These are phyloP conservation scores for Clitarchus hookeri DNA, from an alignment of 2,888 invertebrate genomes.

Conservation along the genomic window DNA sequence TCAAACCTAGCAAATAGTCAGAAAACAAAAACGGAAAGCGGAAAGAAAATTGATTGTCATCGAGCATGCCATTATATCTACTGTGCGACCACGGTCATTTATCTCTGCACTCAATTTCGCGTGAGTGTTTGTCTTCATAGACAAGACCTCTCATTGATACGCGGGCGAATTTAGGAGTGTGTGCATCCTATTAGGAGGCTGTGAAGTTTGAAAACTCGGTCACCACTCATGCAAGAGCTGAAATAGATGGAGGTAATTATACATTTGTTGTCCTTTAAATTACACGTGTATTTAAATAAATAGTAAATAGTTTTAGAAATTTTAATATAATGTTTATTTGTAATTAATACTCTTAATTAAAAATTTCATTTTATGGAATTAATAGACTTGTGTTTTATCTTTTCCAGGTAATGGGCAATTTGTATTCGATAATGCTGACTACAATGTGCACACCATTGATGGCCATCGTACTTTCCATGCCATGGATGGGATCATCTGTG, in stretches of 20 bases:
- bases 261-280: too few relatives aligned
- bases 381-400: too few relatives aligned
- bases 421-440: not conserved
- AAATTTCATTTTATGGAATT: too few relatives aligned
- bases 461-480: not conserved
- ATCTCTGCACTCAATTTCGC: not conserved
- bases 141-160: not conserved
- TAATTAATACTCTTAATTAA: too few relatives aligned
- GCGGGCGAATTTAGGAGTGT: not conserved
- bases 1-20: not conserved
- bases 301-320: too few relatives aligned
- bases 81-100: not conserved
- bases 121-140: not conserved
- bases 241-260: not conserved
- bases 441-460: not conserved
- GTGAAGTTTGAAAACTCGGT: not conserved
- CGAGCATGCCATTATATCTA: not conserved
- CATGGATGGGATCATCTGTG: not conserved
- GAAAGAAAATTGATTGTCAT: not conserved
- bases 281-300: too few relatives aligned
- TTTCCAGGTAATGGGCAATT: not conserved
- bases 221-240: not conserved
- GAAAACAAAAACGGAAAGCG: not conserved
- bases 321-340: too few relatives aligned
- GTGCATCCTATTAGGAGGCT: not conserved